Percentiles rank a stretch among this genome's conserved stretches.
Evolutionary conservation across 2,888 invertebrate genomes (phyloP).

Genomic region (Thalpophila matura): DNA sequence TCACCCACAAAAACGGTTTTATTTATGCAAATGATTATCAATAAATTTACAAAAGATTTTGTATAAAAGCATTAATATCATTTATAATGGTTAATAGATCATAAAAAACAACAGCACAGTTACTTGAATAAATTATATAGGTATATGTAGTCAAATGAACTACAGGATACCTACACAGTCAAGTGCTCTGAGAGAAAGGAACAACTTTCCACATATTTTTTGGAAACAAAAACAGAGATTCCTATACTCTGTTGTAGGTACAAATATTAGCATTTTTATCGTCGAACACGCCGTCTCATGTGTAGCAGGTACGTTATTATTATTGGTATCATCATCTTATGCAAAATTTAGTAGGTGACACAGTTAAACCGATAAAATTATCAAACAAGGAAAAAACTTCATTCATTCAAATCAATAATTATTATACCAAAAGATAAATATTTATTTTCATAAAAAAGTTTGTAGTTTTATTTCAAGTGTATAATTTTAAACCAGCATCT

Average conservation of each 20-base stretch:
- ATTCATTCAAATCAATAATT: constrained; percentile 23
- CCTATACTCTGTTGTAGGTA: constrained; percentile 61
- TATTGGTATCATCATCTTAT: constrained; percentile 58
- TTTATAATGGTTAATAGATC: too few relatives aligned
- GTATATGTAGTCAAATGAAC: constrained; percentile 17
- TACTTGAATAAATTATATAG: constrained; percentile 9
- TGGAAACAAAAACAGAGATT: constrained; percentile 53
- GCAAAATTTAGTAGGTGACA: constrained; percentile 50
- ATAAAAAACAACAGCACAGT: not conserved
- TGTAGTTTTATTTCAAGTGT: constrained; percentile 14
- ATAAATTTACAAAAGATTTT: too few relatives aligned
- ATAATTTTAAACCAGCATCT: constrained; percentile 65
- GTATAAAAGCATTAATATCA: too few relatives aligned
- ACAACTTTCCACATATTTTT: constrained; percentile 53
- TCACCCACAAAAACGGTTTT: too few relatives aligned
- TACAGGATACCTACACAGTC: constrained; percentile 10
- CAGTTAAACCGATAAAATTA: constrained; percentile 38
- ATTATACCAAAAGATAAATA: not conserved
- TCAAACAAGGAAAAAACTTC: constrained; percentile 7
- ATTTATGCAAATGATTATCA: too few relatives aligned
- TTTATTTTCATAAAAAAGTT: constrained; percentile 2
- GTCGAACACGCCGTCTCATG: constrained; percentile 65
- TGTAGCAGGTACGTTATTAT: constrained; percentile 64
- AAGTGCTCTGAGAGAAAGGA: constrained; percentile 18
- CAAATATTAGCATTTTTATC: constrained; percentile 72